These are phyloP conservation scores for Ornithoptera priamus DNA, from an alignment of 2,888 invertebrate species.

Conservation along the genomic window DNA sequence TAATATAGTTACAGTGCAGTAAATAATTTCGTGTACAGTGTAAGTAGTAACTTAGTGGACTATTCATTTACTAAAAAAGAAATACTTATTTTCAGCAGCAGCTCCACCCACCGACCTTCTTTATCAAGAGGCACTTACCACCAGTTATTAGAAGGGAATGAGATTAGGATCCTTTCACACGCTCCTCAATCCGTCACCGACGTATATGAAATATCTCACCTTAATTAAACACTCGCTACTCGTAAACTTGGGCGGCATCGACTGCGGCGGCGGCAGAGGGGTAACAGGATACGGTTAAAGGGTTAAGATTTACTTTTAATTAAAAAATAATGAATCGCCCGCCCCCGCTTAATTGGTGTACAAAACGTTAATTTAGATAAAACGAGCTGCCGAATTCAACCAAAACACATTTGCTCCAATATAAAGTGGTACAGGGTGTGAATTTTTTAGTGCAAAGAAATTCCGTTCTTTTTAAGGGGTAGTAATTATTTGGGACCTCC, in stretches of 20 bases:
- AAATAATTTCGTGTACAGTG: no score
- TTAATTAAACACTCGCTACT: constrained; percentile 23
- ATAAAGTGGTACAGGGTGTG: no score
- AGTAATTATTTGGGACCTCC: no score
- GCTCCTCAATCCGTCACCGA: neutral
- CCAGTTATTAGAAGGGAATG: no score
- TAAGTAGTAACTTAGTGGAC: no score
- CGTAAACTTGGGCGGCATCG: constrained; percentile 20
- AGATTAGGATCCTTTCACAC: neutral
- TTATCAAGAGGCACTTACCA: no score
- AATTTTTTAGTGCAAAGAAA: no score
- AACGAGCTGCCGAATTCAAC: constrained; percentile 15
- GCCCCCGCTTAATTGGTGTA: constrained; percentile 24
- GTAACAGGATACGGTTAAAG: neutral
- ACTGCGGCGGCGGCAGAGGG: constrained; percentile 9
- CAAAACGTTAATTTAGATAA: constrained; percentile 26
- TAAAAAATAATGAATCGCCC: constrained; percentile 43
- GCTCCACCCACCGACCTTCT: no score
- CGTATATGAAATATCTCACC: constrained; percentile 25
- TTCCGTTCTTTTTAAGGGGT: no score
- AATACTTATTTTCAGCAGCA: no score
- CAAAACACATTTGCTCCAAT: neutral
- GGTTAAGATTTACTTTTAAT: constrained; percentile 41
- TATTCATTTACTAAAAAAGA: no score
- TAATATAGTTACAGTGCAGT: no score